Percentiles rank a stretch among this genome's conserved stretches.
Conservation (phyloP, 2,113 vertebrate genomes). For the Pomatorhinus ruficollis region DNA sequence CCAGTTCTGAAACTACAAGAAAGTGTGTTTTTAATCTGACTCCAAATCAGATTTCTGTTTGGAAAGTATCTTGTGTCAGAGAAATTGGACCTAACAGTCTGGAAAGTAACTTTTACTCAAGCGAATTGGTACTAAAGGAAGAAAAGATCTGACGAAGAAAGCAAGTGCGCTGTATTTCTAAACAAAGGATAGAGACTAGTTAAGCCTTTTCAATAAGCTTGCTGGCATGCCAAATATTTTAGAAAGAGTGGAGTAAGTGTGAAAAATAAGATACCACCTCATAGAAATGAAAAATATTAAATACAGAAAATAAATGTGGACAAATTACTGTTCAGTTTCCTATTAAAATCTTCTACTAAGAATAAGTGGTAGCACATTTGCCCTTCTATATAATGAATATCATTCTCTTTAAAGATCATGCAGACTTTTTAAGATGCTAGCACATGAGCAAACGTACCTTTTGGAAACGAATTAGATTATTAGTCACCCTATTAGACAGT, state of each 20-base stretch:
- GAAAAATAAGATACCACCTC: neutral
- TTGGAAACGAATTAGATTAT: neutral
- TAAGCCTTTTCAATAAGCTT: neutral
- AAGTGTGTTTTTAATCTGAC: neutral
- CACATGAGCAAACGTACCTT: neutral
- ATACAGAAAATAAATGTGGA: neutral
- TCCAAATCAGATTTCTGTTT: constrained; percentile 29
- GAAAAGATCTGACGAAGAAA: constrained; percentile 6
- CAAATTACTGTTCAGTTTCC: neutral
- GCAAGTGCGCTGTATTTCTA: neutral
- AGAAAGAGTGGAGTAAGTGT: neutral
- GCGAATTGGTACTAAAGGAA: constrained; percentile 20
- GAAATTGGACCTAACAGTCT: constrained; percentile 18
- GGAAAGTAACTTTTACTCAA: constrained; percentile 37
- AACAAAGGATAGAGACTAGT: neutral
- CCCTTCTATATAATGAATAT: neutral
- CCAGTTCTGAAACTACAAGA: neutral
- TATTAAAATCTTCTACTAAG: neutral
- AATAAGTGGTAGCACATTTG: neutral
- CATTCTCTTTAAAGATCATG: neutral
- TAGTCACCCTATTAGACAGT: neutral
- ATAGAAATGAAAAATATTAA: neutral
- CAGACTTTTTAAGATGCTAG: neutral
- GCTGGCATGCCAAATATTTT: neutral
- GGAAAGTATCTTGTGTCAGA: neutral